phyloP scores from a whole-genome alignment of 1,140 invertebrate genomes.

The Rhyzopertha dominica region DNA sequence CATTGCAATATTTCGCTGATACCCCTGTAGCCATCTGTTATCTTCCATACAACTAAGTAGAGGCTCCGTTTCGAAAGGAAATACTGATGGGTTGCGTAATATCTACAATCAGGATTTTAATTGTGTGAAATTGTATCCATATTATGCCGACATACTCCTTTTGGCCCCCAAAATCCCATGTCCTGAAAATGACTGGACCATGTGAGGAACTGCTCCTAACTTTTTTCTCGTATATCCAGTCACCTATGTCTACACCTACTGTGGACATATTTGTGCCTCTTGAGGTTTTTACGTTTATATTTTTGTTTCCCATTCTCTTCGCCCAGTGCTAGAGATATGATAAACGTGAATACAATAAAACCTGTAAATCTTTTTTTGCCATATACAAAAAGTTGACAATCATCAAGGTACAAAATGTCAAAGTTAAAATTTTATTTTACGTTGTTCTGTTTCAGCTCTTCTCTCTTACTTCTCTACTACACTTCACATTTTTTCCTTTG shows the following conservation, averaged over 20 bases:
- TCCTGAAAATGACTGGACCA: constrained; percentile 91
- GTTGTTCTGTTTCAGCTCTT: too few relatives aligned
- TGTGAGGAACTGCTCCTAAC: constrained; percentile 57
- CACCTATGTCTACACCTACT: constrained; percentile 94
- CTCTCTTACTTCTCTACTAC: too few relatives aligned
- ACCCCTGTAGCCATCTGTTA: constrained; percentile 88
- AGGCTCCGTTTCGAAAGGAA: constrained; percentile 94
- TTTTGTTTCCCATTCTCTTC: constrained; percentile 87
- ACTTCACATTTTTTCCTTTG: too few relatives aligned
- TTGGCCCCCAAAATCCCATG: constrained; percentile 99
- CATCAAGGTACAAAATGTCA: too few relatives aligned
- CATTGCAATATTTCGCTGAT: constrained; percentile 89
- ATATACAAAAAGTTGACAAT: too few relatives aligned
- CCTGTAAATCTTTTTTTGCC: too few relatives aligned
- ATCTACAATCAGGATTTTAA: constrained; percentile 46
- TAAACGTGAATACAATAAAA: too few relatives aligned
- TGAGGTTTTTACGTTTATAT: constrained; percentile 68
- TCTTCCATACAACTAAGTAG: constrained; percentile 93
- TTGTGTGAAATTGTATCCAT: not conserved
- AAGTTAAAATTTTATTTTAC: too few relatives aligned
- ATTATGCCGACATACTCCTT: constrained; percentile 58
- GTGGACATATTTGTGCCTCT: constrained; percentile 84
- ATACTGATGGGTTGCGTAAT: constrained; percentile 98
- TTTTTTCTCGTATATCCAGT: constrained; percentile 89
- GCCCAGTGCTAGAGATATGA: constrained; percentile 87